Base-by-base conservation (phyloP, 2,888 invertebrate genomes). In the Cremastinae sp. region DNA sequence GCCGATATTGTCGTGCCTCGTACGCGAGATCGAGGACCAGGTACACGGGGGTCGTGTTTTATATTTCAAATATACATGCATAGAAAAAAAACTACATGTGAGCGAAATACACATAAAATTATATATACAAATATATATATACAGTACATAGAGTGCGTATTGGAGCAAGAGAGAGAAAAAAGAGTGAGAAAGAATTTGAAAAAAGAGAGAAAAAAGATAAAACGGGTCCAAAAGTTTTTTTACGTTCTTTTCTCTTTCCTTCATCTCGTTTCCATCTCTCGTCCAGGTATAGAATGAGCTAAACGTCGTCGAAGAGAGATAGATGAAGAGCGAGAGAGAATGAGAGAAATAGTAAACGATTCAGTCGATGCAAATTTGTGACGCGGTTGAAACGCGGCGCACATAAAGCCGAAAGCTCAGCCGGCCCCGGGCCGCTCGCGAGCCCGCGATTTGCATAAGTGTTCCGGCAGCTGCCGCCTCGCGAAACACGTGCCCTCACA, bases 321-420 rank as follows among this genome's bases (percentile, higher is more conserved):
- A 5, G 37, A 76, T 45, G 35, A 64, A 58, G 43, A 65, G 47
- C 64, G 53, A 69, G 14, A 78, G 39, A 49, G 51, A 53, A 28
- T 22, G 66, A 47, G 45, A 39, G 10, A 37, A 75, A 55, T 66
- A 70, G 55, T 55, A 45, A 68, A 47, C 84, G 83, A 85, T 85
- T 85, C 85, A 83, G 83, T 82, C 83, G 84, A 88, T 87, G 87
- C 87, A 87, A 87, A 88, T 87, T 84, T 84, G 79, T 83, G 76
- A 61, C 82, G 69, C 53, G 58, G 83, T 84, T 84, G 83, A 85
- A 86, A 81, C 82, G 83, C 9, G 83, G 53, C 59, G 71, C 83
- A 53, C 83, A 86, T 86, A 86, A 87, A 86, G 85, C 86, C 84
- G 83, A 85, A 87, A 87, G 87, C 86, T 87, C 85, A 85, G 84